phyloP scores from a whole-genome alignment of 2,888 invertebrate species.

The Pristionchus maxplancki region DNA sequence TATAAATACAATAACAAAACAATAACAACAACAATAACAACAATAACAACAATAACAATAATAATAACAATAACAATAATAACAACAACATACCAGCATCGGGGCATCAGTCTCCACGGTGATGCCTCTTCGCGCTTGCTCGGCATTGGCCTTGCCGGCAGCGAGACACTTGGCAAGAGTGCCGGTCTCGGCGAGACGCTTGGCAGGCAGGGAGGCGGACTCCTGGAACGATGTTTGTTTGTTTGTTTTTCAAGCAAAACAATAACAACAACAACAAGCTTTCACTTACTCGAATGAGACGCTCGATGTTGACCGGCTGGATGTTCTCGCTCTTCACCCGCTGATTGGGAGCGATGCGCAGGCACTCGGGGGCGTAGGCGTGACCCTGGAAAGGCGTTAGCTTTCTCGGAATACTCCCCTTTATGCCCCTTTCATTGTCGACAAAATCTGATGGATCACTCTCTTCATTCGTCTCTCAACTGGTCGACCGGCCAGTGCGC shows the following conservation, averaged over 20 bases:
- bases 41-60: no score
- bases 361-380: slow-evolving; percentile 3
- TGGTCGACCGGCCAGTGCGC: no score
- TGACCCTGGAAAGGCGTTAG: slow-evolving; percentile 1
- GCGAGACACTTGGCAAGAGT: slow-evolving; percentile 3
- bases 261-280: no score
- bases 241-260: no score
- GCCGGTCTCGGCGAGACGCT: background rate
- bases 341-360: slow-evolving; percentile 26
- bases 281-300: background rate
- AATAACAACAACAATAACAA: no score
- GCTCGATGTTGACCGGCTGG: background rate
- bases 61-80: no score
- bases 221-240: slow-evolving; percentile 13
- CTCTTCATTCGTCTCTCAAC: no score
- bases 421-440: no score
- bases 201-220: background rate
- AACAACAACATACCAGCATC: background rate
- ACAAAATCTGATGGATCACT: no score
- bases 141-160: background rate
- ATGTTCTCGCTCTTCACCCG: slow-evolving; percentile 21
- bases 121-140: background rate
- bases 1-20: no score
- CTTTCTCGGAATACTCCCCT: no score
- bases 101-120: background rate